Conservation (phyloP, 2,888 invertebrate genomes). For the Hololepta plana region DNA sequence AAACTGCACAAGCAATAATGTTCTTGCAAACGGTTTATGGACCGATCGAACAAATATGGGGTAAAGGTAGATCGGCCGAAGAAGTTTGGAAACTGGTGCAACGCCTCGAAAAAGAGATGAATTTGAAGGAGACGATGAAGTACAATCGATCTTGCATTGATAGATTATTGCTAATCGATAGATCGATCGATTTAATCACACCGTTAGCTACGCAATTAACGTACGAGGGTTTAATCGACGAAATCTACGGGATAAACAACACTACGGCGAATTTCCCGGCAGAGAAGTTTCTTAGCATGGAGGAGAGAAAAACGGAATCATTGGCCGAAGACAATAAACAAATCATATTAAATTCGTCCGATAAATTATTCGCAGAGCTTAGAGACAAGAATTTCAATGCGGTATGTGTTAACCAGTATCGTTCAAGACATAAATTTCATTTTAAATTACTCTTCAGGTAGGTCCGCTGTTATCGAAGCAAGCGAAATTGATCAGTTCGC, state of each 20-base stretch:
- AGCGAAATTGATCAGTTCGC: slow-evolving; percentile 69
- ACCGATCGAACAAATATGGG: slow-evolving; percentile 72
- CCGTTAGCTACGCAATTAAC: slow-evolving; percentile 89
- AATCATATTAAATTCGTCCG: slow-evolving; percentile 74
- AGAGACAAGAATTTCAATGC: slow-evolving; percentile 88
- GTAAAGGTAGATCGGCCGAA: slow-evolving; percentile 75
- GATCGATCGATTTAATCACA: slow-evolving; percentile 80
- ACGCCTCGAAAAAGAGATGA: slow-evolving; percentile 46
- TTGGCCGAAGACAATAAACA: slow-evolving; percentile 47
- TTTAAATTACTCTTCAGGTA: slow-evolving; percentile 29
- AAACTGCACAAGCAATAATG: slow-evolving; percentile 73
- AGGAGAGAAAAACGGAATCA: slow-evolving; percentile 46
- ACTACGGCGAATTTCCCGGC: slow-evolving; percentile 71
- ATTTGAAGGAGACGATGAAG: slow-evolving; percentile 30
- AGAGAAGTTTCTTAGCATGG: slow-evolving; percentile 57
- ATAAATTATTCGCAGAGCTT: slow-evolving; percentile 75
- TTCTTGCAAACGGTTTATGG: slow-evolving; percentile 78
- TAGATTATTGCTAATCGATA: slow-evolving; percentile 75
- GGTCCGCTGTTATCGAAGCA: slow-evolving; percentile 71
- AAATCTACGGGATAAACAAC: slow-evolving; percentile 73
- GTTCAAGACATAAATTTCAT: not conserved
- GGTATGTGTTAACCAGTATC: slow-evolving; percentile 23
- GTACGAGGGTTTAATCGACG: slow-evolving; percentile 94
- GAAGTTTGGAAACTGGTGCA: slow-evolving; percentile 78
- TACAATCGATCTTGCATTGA: slow-evolving; percentile 44